Evolutionary conservation across 2,888 invertebrate species (phyloP).

Genomic region (Pasiphila rectangulata): DNA sequence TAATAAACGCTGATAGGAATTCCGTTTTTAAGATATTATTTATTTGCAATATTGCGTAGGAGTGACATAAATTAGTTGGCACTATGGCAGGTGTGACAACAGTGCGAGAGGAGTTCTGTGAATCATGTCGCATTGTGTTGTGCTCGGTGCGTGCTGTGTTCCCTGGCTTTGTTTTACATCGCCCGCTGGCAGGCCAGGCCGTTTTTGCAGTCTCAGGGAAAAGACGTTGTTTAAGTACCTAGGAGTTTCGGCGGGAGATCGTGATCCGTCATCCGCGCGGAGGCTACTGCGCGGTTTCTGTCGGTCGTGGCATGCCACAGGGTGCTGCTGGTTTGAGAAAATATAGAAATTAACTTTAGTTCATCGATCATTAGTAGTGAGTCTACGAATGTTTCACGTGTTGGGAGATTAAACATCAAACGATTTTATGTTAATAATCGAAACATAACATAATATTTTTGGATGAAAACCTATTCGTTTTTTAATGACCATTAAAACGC

Average conservation of each 20-base stretch:
- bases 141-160: constrained; percentile 36
- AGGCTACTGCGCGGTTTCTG: constrained; percentile 72
- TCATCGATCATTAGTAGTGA: too few species aligned
- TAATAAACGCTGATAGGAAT: constrained; percentile 43
- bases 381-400: too few species aligned
- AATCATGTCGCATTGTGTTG: constrained; percentile 41
- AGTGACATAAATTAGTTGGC: constrained; percentile 53
- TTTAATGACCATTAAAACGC: not conserved
- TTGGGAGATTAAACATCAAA: too few species aligned
- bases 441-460: too few species aligned
- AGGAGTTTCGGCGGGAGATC: constrained; percentile 39
- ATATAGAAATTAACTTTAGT: too few species aligned
- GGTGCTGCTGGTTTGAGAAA: too few species aligned
- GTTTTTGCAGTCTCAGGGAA: constrained; percentile 22
- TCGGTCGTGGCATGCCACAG: constrained; percentile 9
- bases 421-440: too few species aligned
- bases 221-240: constrained; percentile 50
- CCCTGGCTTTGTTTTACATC: constrained; percentile 49
- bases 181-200: constrained; percentile 44
- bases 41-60: constrained; percentile 49
- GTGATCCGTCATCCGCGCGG: constrained; percentile 59
- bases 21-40: constrained; percentile 43
- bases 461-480: not conserved
- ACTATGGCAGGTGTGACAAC: constrained; percentile 45
- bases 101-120: constrained; percentile 39